Conservation (phyloP, 1,140 invertebrate genomes). For the Drosophila prosaltans region DNA sequence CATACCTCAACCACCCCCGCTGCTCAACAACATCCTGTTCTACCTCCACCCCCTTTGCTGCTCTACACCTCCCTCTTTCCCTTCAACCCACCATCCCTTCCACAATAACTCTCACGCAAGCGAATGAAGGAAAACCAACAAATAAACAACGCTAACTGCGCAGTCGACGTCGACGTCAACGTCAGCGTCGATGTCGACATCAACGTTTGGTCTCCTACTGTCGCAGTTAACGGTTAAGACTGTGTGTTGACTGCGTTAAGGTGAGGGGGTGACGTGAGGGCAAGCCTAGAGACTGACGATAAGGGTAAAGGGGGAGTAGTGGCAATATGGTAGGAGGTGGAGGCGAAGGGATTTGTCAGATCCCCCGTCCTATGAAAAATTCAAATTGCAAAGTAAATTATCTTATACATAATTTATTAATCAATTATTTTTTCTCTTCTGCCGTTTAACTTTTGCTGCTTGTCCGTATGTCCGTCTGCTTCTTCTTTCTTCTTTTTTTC, state of each 20-base stretch:
- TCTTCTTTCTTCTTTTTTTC: constrained; percentile 17
- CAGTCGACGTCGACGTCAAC: constrained; percentile 29
- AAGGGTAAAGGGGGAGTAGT: background rate
- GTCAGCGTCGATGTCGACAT: background rate
- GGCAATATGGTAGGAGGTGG: background rate
- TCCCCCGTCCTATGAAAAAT: background rate
- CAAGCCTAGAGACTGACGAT: background rate
- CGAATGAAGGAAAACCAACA: constrained; percentile 35
- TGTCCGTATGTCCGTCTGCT: constrained; percentile 14
- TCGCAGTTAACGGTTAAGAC: constrained; percentile 47
- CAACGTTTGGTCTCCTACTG: constrained; percentile 31
- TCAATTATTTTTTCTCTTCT: constrained; percentile 3
- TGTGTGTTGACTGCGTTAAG: constrained; percentile 1
- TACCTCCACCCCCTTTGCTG: background rate
- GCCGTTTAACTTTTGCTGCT: background rate
- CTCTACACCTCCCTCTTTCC: background rate
- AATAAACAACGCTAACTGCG: constrained; percentile 37
- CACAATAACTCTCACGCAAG: constrained; percentile 4
- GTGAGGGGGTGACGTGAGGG: background rate
- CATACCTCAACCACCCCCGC: constrained; percentile 2
- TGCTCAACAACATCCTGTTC: background rate
- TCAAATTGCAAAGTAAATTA: constrained; percentile 5
- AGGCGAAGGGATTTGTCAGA: background rate
- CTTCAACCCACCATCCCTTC: background rate
- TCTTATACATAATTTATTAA: background rate